Percentiles rank a stretch among this genome's conserved stretches.
These are phyloP conservation scores for Syngnathoides biaculeatus DNA, from an alignment of 2,113 vertebrate species.

Conservation along the genomic window DNA sequence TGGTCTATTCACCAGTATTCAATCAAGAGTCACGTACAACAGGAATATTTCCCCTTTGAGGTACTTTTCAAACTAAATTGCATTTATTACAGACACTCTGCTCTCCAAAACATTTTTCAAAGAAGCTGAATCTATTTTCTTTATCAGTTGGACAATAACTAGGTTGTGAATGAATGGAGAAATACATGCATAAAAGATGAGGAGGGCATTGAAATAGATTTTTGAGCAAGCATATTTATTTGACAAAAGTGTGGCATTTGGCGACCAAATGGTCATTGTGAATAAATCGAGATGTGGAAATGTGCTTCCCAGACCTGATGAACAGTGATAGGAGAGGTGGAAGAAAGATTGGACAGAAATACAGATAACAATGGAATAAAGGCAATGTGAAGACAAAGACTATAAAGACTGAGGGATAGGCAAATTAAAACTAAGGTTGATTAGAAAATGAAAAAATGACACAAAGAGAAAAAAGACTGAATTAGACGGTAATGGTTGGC, in stretches of 20 bases:
- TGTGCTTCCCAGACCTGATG: conserved; percentile 13
- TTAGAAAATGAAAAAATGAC: not conserved
- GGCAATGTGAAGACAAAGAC: not conserved
- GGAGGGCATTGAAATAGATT: conserved; percentile 16
- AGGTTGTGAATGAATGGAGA: conserved; percentile 12
- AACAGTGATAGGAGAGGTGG: not conserved
- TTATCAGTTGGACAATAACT: conserved; percentile 25
- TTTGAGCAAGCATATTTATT: conserved; percentile 18
- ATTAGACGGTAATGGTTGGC: not conserved
- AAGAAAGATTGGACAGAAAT: not conserved
- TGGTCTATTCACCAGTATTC: not conserved
- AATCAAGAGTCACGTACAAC: not conserved
- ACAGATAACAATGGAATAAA: conserved; percentile 7
- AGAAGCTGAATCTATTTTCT: conserved; percentile 29
- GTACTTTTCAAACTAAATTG: conserved; percentile 11
- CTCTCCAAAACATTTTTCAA: conserved; percentile 9
- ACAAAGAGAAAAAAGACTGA: not conserved
- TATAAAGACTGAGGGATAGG: not conserved
- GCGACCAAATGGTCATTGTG: conserved; percentile 13
- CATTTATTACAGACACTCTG: conserved; percentile 9
- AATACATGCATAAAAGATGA: conserved; percentile 41
- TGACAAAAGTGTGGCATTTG: conserved; percentile 8
- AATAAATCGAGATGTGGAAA: conserved; percentile 23
- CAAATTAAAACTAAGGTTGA: not conserved
- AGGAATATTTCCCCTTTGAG: not conserved